phyloP scores from a whole-genome alignment of 2,888 invertebrate genomes.

The Lobophora halterata region DNA sequence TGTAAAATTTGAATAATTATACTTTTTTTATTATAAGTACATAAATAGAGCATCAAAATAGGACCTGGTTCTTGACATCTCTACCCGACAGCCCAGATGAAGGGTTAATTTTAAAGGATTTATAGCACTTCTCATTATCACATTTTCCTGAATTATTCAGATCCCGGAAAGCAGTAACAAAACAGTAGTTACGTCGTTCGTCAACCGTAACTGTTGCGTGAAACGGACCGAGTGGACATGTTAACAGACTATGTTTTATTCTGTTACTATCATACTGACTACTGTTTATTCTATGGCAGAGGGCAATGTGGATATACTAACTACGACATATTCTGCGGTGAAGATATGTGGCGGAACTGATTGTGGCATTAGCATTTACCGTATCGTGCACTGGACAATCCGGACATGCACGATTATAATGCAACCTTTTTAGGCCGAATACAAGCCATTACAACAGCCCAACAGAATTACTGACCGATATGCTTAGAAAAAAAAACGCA shows the following conservation, averaged over 20 bases:
- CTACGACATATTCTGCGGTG: constrained; percentile 25
- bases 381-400: constrained; percentile 49
- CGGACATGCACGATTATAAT: constrained; percentile 26
- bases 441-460: too few species aligned
- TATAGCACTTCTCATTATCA: too few species aligned
- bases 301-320: constrained; percentile 2
- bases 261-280: constrained; percentile 4
- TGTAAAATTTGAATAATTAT: too few species aligned
- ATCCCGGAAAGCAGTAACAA: constrained; percentile 21
- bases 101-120: too few species aligned
- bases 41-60: too few species aligned
- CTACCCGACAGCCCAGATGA: too few species aligned
- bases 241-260: constrained; percentile 4
- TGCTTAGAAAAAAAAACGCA: too few species aligned
- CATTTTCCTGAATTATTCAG: constrained; percentile 12
- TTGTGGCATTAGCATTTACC: constrained; percentile 63
- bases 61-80: too few species aligned
- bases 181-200: constrained; percentile 19
- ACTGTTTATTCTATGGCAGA: neutral
- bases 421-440: constrained; percentile 19
- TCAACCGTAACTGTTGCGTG: constrained; percentile 32
- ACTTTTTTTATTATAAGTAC: too few species aligned
- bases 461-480: too few species aligned
- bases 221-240: constrained; percentile 38
- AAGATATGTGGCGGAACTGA: constrained; percentile 75